Evolutionary conservation across 1,140 invertebrate species (phyloP), one percentile per base, ranked within the genome.

Genomic region (Ceratoteleas bidentatus): DNA sequence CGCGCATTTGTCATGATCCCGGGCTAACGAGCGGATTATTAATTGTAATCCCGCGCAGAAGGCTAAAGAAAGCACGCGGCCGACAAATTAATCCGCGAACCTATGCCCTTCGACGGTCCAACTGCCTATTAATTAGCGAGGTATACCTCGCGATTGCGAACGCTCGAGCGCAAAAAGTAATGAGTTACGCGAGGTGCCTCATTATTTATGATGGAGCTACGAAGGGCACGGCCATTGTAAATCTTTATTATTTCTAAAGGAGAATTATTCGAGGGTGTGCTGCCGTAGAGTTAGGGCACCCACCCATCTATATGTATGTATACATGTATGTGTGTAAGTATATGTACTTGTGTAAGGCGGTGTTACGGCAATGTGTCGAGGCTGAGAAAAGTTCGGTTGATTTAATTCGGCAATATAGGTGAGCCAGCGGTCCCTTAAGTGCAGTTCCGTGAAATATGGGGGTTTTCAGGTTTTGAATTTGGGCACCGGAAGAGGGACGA

Each of bases 31-130:
- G 52, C 53, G 53, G 68, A 79, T 79, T 77, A 77, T 69, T 66
- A 70, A 68, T 62, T 56, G 61, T 73, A 79, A 73, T 73, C 62
- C 61, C n/a, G 61, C 49, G 68, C 66, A 80, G 76, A 73, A 79
- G 56, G 6, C n/a, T n/a, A n/a, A n/a, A n/a, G n/a, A n/a, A n/a
- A 38, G 11, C 49, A 32, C 24, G 36, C 50, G 65, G 14, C 58
- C 49, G 24, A 70, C 58, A 70, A 78, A 78, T 78, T 69, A 70
- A 78, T 78, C 65, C 60, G 52, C 36, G 14, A 65, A 52, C 16
- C 33, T 14, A 14, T 15, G 50, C 24, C 33, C 72, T 52, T 62
- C 50, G 38, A 45, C 33, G 53, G 43, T n/a, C 9, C 52, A 15
- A 65, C 50, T 50, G 70, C 60, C 61, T 56, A 77, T 77, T 77